Conservation (phyloP, 2,888 invertebrate species). For the Drosophila setosimentum region DNA sequence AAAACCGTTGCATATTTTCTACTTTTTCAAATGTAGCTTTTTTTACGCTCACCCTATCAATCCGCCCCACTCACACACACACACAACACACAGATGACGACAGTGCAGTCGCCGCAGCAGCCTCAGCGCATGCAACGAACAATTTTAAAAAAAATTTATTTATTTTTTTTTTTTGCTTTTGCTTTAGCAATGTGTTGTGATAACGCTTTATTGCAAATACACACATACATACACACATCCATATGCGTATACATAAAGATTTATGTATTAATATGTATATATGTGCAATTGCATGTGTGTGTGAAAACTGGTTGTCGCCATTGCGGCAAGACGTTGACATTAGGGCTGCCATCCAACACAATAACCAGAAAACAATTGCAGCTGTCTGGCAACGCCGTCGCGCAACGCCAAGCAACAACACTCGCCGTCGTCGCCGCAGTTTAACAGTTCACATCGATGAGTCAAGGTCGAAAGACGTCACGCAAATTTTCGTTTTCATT, state of each 20-base stretch:
- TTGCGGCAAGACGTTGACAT: constrained; percentile 55
- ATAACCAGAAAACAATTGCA: constrained; percentile 31
- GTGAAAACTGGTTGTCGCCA: constrained; percentile 58
- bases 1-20: constrained; percentile 61
- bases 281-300: constrained; percentile 7
- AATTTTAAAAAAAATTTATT: constrained; percentile 42
- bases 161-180: constrained; percentile 19
- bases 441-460: constrained; percentile 85
- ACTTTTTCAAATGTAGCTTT: constrained; percentile 47
- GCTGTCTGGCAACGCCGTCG: constrained; percentile 61
- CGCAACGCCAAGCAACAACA: constrained; percentile 54
- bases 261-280: background rate
- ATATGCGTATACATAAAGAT: constrained; percentile 4
- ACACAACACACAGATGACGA: constrained; percentile 8
- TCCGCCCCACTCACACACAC: constrained; percentile 24
- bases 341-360: constrained; percentile 56
- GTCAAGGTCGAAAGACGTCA: constrained; percentile 85
- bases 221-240: constrained; percentile 3
- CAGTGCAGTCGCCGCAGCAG: constrained; percentile 28
- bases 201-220: constrained; percentile 50
- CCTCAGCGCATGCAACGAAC: constrained; percentile 33
- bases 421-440: constrained; percentile 66
- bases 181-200: constrained; percentile 50
- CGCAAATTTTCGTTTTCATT: constrained; percentile 84
- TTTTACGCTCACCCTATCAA: constrained; percentile 14